Base-by-base conservation (phyloP, 2,888 invertebrate species). In the Vanessa cardui region DNA sequence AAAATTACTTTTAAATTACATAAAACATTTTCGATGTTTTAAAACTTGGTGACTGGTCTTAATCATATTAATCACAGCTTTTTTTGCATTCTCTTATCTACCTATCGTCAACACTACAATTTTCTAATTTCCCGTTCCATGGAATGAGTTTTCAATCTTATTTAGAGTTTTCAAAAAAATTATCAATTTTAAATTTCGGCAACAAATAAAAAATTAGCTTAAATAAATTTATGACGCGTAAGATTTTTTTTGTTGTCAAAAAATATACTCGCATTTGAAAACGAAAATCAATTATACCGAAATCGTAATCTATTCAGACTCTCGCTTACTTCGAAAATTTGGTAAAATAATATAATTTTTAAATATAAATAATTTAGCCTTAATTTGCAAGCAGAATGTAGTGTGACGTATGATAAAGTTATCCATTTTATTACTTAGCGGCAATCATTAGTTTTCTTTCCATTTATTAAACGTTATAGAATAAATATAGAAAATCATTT, bases 31-130 rank as follows among this genome's bases (percentile, higher is more conserved):
- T 93, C 93, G 93, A 93, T 93, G 93, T 93, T 89, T 87, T 92
- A 88, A 89, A 91, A 89, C 89, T 91, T 88, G 89, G 90, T 91
- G 91, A 92, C 91, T 91, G 92, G 89, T 92, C 92, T 92, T 92
- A 92, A 89, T 89, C 90, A 83, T 91, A 92, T 90, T 84, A 89
- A 92, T 92, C 92, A 92, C 92, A 92, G 91, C 85, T 90, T 89
- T 62, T 31, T 84, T 90, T 89, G 88, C 90, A 90, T 91, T 91
- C 90, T 83, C 77, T 88, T 91, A 90, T 85, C 87, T 87, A 91
- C 80, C 86, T 91, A 91, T 84, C 90, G 83, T 85, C 89, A 83
- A 88, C 83, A 85, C 91, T 89, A 90, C 82, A 86, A 84, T 85
- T 87, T 81, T 79, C 84, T 89, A 88, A 80, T 81, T 84, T 85